A percentile compares a stretch with the other conserved stretches of the same genome.
These are phyloP conservation scores for Peromyscus eremicus DNA, from an alignment of 2,797 vertebrate species.

Conservation along the genomic window DNA sequence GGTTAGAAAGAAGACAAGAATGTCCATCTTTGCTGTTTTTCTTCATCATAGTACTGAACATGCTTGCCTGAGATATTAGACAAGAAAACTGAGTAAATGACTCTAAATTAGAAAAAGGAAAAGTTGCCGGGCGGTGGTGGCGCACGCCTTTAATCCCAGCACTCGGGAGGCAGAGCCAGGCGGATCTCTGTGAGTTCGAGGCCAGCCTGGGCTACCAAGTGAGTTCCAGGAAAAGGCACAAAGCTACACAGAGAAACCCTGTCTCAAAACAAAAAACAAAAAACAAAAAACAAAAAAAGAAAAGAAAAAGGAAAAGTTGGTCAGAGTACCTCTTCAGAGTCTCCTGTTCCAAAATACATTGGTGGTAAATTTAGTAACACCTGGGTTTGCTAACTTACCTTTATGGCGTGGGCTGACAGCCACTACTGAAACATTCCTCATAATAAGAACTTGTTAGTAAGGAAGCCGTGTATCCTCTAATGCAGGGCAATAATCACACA, in stretches of 20 bases:
- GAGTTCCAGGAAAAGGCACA: no score
- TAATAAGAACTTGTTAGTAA: neutral
- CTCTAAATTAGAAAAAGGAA: neutral
- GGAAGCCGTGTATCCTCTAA: slow-evolving; percentile 14
- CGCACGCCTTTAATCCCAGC: no score
- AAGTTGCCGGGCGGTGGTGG: no score
- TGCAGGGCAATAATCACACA: neutral
- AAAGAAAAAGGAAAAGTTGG: neutral
- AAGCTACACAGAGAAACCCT: no score
- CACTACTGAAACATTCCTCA: neutral
- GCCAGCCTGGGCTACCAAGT: no score
- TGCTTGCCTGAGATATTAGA: neutral
- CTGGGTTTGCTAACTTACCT: neutral
- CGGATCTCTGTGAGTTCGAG: no score
- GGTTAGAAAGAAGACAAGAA: neutral
- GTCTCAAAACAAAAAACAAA: no score
- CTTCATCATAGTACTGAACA: neutral
- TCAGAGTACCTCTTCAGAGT: neutral
- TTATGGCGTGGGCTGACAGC: neutral
- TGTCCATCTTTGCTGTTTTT: neutral
- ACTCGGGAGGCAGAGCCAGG: no score
- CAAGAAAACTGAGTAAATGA: neutral
- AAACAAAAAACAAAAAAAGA: no score
- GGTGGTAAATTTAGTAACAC: neutral
- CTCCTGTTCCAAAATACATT: neutral